Evolutionary conservation across 2,797 vertebrate species (phyloP), one percentile per base, ranked within the genome.

Genomic region (Podarcis siculus): DNA sequence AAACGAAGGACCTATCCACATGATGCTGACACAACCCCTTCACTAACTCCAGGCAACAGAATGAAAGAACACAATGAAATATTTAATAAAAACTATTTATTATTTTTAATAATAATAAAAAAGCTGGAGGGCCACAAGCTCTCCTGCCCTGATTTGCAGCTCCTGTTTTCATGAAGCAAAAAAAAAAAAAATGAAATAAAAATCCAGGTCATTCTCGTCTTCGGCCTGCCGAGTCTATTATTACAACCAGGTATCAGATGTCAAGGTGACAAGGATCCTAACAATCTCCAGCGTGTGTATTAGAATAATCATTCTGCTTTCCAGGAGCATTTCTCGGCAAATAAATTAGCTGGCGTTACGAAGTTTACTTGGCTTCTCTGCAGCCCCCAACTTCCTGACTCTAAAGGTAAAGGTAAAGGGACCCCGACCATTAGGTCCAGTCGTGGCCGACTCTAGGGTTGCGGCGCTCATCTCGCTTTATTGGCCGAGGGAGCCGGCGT

Each of bases 291-390:
- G 86, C 75, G 30, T 61, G 35, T 8, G 45, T 81, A 73, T 32
- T 87, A 90, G 39, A 7, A 93, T 92, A 86, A 86, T 4, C 8
- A 9, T 2, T 39, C 64, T 87, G 1, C 32, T 91, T 66, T 58
- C 61, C 61, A 25, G 87, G 90, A 25, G 83, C 5, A 42, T n/a
- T 32, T 55, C 87, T 66, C 81, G 89, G 91, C 61, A 89, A 86
- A 69, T 58, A 90, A n/a, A 58, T 55, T n/a, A 19, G 15, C 17
- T 66, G 17, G 15, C 2, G 9, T 69, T 64, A 27, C 35, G 32
- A 49, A 81, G 19, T 81, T 61, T 42, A 23, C 21, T 76, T 21
- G 13, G 19, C 45, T 64, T 30, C 35, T 8, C 58, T 10, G 61
- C 21, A 64, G 19, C 7, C 37, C 23, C 4, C 35, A n/a, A 66